A percentile compares a stretch with the other conserved stretches of the same genome.
phyloP scores from a whole-genome alignment of 2,888 invertebrate genomes.

The Drosophila mayaguana region DNA sequence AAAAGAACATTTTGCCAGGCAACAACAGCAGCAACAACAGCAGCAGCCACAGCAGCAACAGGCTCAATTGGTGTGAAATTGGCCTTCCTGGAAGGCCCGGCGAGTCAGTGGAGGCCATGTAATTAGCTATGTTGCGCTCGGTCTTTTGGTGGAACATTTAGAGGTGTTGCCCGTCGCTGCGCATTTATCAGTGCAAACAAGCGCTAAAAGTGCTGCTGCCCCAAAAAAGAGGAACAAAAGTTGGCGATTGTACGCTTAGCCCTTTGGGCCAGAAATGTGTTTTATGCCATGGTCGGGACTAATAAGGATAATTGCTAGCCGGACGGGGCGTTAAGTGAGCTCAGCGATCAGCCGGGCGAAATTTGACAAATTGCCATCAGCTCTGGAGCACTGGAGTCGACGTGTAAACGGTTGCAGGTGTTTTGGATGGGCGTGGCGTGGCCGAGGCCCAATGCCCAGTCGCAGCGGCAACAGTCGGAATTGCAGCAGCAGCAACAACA shows the following conservation, averaged over 20 bases:
- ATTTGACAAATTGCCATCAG: slow-evolving; percentile 79
- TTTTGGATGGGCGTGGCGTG: slow-evolving; percentile 69
- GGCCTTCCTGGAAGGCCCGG: slow-evolving; percentile 66
- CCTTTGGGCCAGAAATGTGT: slow-evolving; percentile 59
- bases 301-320: slow-evolving; percentile 75
- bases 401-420: slow-evolving; percentile 79
- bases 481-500: slow-evolving; percentile 17
- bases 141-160: slow-evolving; percentile 23
- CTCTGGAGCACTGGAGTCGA: slow-evolving; percentile 59
- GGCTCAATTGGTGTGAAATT: slow-evolving; percentile 76
- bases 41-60: slow-evolving; percentile 23
- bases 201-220: slow-evolving; percentile 59
- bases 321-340: slow-evolving; percentile 71
- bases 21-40: slow-evolving; percentile 16
- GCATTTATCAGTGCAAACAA: slow-evolving; percentile 81
- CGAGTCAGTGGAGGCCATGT: slow-evolving; percentile 36
- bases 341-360: slow-evolving; percentile 27
- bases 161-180: slow-evolving; percentile 58
- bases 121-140: slow-evolving; percentile 61
- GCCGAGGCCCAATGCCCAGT: slow-evolving; percentile 33
- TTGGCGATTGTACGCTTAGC: slow-evolving; percentile 34
- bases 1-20: slow-evolving; percentile 32
- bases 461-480: slow-evolving; percentile 20
- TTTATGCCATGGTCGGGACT: slow-evolving; percentile 64
- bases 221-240: slow-evolving; percentile 43